Evolutionary conservation across 2,888 invertebrate genomes (phyloP), one percentile per base, ranked within the genome.

Genomic region (Biston betularia): DNA sequence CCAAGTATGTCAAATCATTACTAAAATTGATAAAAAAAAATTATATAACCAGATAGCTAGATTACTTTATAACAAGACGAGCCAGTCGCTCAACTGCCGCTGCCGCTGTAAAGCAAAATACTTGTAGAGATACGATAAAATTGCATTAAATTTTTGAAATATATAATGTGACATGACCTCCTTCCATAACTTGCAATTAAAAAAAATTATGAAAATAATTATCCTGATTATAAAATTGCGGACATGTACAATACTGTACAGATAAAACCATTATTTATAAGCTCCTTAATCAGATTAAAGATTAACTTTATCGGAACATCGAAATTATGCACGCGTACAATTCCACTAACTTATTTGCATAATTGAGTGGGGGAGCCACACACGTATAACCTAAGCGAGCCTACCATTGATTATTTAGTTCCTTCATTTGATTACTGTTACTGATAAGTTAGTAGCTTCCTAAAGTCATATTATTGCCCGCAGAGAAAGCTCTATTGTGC

Each of bases 401-500:
- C 6, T 1, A 3, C 7, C 15, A 6, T 53, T 24, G 11, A 40
- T 40, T 54, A 0, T 54, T 54, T 42, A 33, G 42, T 54, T 42
- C 54, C 0, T 33, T 15, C 11, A n/a, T 42, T 54, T 54, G 8
- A 10, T 6, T 40, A 24, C 15, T 9, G 10, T 15, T 9, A 14
- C 42, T 42, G 11, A 24, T 15, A 54, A 54, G 54, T 40, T 42
- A 42, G 15, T 24, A 8, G 24, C 38, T 12, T 6, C 24, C 52
- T 61, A 55, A 65, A 66, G 55, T 70, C 59, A 70, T 65, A 61
- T 49, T 58, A 49, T 48, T 38, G 48, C 3, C 38, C 24, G 38
- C 52, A 56, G 74, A 74, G 73, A 74, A 73, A 72, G 74, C 65
- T 63, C 15, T 46, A 72, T 74, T 74, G 63, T 71, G 71, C 55